phyloP scores from a whole-genome alignment of 2,888 invertebrate genomes.

The Pasiphila rectangulata region DNA sequence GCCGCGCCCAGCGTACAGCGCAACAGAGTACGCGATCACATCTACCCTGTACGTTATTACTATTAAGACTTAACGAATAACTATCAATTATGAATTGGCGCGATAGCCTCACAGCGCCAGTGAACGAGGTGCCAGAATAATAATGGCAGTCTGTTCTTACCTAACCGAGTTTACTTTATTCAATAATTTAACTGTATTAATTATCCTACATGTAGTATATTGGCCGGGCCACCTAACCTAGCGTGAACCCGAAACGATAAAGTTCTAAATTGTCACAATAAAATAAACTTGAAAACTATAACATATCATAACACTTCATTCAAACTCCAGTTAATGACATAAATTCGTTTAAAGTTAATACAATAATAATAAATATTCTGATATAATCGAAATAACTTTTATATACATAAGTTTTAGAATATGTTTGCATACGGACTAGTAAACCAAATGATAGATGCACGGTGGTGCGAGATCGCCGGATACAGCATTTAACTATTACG shows the following conservation, averaged over 20 bases:
- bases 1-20: constrained; percentile 64
- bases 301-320: constrained; percentile 62
- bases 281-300: constrained; percentile 73
- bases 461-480: constrained; percentile 70
- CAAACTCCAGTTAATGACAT: constrained; percentile 52
- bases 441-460: constrained; percentile 65
- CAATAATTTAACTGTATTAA: constrained; percentile 53
- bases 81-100: constrained; percentile 57
- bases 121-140: constrained; percentile 51
- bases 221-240: constrained; percentile 76
- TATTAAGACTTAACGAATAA: constrained; percentile 71
- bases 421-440: constrained; percentile 65
- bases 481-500: constrained; percentile 7
- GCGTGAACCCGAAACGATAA: constrained; percentile 75
- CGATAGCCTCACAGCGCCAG: constrained; percentile 59
- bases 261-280: constrained; percentile 71
- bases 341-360: constrained; percentile 75
- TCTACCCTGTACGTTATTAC: constrained; percentile 80
- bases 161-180: constrained; percentile 42
- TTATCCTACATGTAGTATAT: constrained; percentile 58
- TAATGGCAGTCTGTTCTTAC: constrained; percentile 47
- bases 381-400: constrained; percentile 77
- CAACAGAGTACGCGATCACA: constrained; percentile 74
- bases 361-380: constrained; percentile 74
- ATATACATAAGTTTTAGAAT: constrained; percentile 80